phyloP scores from a whole-genome alignment of 2,113 vertebrate species.

The Brienomyrus longianalis region DNA sequence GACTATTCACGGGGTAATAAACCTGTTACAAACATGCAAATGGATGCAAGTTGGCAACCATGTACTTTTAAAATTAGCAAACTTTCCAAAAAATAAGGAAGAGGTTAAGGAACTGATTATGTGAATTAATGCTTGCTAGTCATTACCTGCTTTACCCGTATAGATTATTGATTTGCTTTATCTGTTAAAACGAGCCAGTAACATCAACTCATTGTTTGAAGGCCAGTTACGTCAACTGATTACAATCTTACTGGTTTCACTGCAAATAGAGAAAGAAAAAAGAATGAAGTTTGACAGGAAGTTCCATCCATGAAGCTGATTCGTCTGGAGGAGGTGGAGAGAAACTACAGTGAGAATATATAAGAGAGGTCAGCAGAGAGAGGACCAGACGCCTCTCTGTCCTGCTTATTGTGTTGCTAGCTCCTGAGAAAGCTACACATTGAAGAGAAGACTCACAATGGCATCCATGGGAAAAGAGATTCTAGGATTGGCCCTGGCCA shows the following conservation, averaged over 20 bases:
- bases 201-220: neutral
- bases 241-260: neutral
- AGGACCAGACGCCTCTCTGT: neutral
- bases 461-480: constrained; percentile 60
- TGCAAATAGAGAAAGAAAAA: neutral
- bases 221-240: neutral
- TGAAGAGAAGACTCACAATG: constrained; percentile 37
- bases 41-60: too few species aligned
- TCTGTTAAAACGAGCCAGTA: neutral
- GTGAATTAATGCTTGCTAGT: too few species aligned
- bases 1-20: too few species aligned
- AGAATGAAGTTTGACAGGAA: neutral
- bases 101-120: too few species aligned
- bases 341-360: neutral
- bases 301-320: neutral
- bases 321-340: neutral
- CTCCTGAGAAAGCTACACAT: too few species aligned
- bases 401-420: neutral
- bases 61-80: too few species aligned
- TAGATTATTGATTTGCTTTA: neutral
- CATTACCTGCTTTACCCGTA: neutral
- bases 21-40: too few species aligned
- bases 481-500: constrained; percentile 41
- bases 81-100: too few species aligned
- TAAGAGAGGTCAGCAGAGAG: neutral